Base-by-base conservation (phyloP, 2,888 invertebrate species). In the Watsonalla cultraria region DNA sequence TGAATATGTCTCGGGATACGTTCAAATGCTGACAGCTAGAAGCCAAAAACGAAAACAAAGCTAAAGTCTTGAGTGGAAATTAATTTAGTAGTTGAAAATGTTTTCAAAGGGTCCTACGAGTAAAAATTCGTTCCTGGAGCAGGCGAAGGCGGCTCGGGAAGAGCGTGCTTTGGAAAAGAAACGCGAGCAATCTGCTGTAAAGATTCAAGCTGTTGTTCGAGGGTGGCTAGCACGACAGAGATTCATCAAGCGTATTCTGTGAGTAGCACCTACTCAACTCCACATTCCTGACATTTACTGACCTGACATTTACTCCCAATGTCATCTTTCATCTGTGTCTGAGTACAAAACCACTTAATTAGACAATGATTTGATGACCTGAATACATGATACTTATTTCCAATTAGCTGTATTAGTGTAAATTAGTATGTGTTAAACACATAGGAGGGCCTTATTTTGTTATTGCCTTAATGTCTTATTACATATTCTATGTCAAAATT, bases 121-220 rank as follows among this genome's bases (percentile, higher is more conserved):
- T 68, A 96, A 96, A 82, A 93, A 93, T 68, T 92, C 92, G 66
- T 98, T 98, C 84, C 92, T 98, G 73, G 96, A 97, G 82, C 96
- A 97, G 79, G 96, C 96, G 5, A 98, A 98, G 84, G 96, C 95
- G 35, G 97, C 98, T 11, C 92, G 98, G 57, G 96, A 97, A 79
- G 97, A 97, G 82, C 93, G 98, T 55, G 97, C 96, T 0, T 87
- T 95, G 53, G 98, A 97, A 74, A 96, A 97, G 79, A 93, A 94
- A 60, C 93, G 94, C 58, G 96, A 97, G 70, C 90, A 90, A 62
- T 96, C 96, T 39, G 94, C 94, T 46, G 91, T 93, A 42, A 90
- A 92, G 63, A 94, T 97, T 61, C 97, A 97, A 80, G 92, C 96
- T n/a, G 82, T 91, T 53, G 83, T 95, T 45, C 92, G 95, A 71